These are phyloP conservation scores for Alethe diademata DNA, from an alignment of 2,113 vertebrate species.

Conservation along the genomic window DNA sequence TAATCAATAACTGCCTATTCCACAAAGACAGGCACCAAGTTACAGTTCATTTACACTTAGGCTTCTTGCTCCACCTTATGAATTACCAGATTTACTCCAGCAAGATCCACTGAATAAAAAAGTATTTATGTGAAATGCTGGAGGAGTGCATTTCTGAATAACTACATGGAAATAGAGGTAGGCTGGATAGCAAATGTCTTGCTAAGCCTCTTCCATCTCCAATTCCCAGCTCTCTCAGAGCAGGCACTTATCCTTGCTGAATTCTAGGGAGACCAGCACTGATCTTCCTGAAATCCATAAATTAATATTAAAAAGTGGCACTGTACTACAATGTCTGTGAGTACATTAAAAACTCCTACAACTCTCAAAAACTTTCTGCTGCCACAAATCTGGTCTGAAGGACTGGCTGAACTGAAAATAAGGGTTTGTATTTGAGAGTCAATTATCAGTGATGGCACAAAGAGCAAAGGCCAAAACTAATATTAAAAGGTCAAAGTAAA, in stretches of 20 bases:
- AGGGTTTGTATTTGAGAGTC: not conserved
- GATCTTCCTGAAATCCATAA: not conserved
- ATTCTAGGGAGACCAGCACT: not conserved
- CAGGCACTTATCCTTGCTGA: not conserved
- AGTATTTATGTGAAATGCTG: not conserved
- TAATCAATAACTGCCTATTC: slow-evolving; percentile 44
- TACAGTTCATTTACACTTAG: not conserved
- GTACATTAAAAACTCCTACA: not conserved
- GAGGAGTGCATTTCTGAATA: not conserved
- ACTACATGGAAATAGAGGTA: not conserved
- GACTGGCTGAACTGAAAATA: not conserved
- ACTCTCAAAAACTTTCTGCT: not conserved
- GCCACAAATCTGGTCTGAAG: not conserved
- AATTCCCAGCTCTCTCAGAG: not conserved
- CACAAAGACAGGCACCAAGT: not conserved
- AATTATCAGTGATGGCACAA: not conserved
- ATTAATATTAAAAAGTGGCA: not conserved
- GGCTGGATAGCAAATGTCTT: not conserved
- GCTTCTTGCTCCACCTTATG: not conserved
- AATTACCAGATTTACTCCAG: not conserved
- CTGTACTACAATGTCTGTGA: not conserved
- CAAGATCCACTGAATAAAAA: not conserved
- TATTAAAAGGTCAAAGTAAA: not conserved
- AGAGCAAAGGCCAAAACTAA: not conserved
- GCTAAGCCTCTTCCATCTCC: not conserved